phyloP scores from a whole-genome alignment of 2,888 invertebrate genomes.

The Drosophila rellima region DNA sequence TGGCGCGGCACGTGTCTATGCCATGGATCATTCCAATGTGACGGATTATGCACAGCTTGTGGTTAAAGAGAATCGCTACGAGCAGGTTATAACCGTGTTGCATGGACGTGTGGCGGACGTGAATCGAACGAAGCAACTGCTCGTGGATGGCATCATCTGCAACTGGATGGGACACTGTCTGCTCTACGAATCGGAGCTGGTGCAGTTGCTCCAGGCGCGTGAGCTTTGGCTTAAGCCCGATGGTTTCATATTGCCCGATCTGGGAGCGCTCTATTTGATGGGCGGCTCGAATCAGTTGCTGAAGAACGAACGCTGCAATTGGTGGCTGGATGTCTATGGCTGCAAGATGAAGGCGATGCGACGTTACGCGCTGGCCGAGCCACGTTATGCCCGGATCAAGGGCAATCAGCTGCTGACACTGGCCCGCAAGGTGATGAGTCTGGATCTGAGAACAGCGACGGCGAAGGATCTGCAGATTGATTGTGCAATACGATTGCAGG shows the following conservation, averaged over 20 bases:
- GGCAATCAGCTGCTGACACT: slow-evolving; percentile 47
- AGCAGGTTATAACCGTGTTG: slow-evolving; percentile 65
- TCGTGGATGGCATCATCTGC: slow-evolving; percentile 94
- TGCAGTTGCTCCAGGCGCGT: slow-evolving; percentile 97
- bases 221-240: slow-evolving; percentile 97
- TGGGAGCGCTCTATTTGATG: slow-evolving; percentile 95
- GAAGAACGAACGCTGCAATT: slow-evolving; percentile 99
- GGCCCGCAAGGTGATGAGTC: slow-evolving; percentile 46
- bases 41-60: slow-evolving; percentile 74
- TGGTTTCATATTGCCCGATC: slow-evolving; percentile 96
- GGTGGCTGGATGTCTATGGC: slow-evolving; percentile 99
- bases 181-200: slow-evolving; percentile 99
- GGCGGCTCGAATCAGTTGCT: slow-evolving; percentile 96
- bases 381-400: slow-evolving; percentile 84
- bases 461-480: slow-evolving; percentile 46
- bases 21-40: slow-evolving; percentile 78
- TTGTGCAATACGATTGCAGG: slow-evolving; percentile 28
- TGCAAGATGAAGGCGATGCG: slow-evolving; percentile 99
- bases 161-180: slow-evolving; percentile 92
- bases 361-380: slow-evolving; percentile 97
- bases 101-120: slow-evolving; percentile 75
- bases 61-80: slow-evolving; percentile 66
- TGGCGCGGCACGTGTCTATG: slow-evolving; percentile 76
- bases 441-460: slow-evolving; percentile 37
- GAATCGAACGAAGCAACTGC: slow-evolving; percentile 51